Conservation (phyloP, 2,113 vertebrate genomes). For the Siniperca chuatsi region DNA sequence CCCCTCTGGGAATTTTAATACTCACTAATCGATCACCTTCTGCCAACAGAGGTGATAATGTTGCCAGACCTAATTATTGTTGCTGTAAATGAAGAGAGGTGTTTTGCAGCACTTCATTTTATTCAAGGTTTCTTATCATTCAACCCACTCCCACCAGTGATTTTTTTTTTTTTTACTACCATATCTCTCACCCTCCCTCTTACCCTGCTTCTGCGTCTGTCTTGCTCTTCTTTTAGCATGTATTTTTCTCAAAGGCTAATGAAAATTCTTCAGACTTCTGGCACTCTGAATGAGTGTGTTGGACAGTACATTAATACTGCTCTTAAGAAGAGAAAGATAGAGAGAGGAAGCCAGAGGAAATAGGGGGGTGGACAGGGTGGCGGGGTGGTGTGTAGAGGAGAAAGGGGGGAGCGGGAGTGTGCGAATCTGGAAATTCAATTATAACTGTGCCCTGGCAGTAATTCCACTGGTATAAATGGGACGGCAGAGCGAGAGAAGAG, state of each 20-base stretch:
- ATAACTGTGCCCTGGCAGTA: slow-evolving; percentile 79
- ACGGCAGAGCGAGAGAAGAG: slow-evolving; percentile 56
- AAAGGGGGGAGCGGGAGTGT: slow-evolving; percentile 43
- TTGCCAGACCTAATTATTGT: slow-evolving; percentile 75
- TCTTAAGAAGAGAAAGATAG: slow-evolving; percentile 68
- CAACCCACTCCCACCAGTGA: neutral
- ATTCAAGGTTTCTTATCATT: slow-evolving; percentile 34
- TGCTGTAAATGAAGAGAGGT: slow-evolving; percentile 74
- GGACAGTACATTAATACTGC: slow-evolving; percentile 78
- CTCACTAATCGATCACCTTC: slow-evolving; percentile 75
- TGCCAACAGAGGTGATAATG: slow-evolving; percentile 75
- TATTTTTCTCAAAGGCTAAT: slow-evolving; percentile 68
- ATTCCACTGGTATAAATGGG: slow-evolving; percentile 80
- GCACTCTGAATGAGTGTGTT: slow-evolving; percentile 61
- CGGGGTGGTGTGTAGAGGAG: slow-evolving; percentile 33
- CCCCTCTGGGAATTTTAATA: slow-evolving; percentile 72
- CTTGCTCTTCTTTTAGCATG: slow-evolving; percentile 35
- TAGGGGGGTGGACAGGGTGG: slow-evolving; percentile 33
- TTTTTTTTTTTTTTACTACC: neutral
- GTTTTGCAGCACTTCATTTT: slow-evolving; percentile 70
- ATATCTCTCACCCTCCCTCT: slow-evolving; percentile 13
- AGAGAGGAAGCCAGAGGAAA: slow-evolving; percentile 59
- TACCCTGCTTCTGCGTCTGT: slow-evolving; percentile 8
- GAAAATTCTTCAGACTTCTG: slow-evolving; percentile 66
- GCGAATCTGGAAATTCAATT: slow-evolving; percentile 82